Base-by-base conservation (phyloP, 2,113 vertebrate species). In the Carollia perspicillata region DNA sequence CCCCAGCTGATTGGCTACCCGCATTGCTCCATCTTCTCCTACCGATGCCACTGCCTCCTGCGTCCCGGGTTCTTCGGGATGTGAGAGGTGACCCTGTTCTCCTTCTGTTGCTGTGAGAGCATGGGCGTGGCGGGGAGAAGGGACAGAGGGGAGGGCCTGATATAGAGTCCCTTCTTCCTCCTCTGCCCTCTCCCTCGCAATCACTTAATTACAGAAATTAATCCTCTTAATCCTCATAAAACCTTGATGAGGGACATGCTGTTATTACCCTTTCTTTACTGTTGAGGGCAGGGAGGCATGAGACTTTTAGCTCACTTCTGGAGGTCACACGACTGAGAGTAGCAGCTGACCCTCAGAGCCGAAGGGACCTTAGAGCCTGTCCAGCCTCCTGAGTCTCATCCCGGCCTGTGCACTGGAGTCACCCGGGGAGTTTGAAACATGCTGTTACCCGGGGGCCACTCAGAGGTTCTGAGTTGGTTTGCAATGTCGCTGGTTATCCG, bases 351-450 rank as follows among this genome's bases (percentile, higher is more conserved):
- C 14, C 9, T 87, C 14, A 6, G 2, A 26, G 87, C 40, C 12
- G 44, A 40, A 80, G 40, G 51, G n/a, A 26, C 3, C 2, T 11
- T 13, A 17, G 28, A 42, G 26, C 7, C 13, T 0, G 0, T 16
- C 78, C 35, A 20, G 33, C 3, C 28, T 33, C 1, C 30, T 2
- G 28, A 1, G 11, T 44, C 44, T 77, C 65, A 55, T 7, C 33
- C 11, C 17, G 2, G 2, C n/a, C n/a, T 7, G 23, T 16, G 12
- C 30, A 16, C 1, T 4, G 60, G 26, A 35, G 2, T 35, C 10
- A 7, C 8, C 8, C 3, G 9, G 42, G 51, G 53, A 33, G 49
- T 8, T 28, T 42, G 44, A 40, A 83, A 47, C 28, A 35, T 17
- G 58, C 14, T 53, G 79, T 0, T 26, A 8, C 53, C 40, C 2